Evolutionary conservation across 2,888 invertebrate genomes (phyloP).

Genomic region (Trichacis sp.): DNA sequence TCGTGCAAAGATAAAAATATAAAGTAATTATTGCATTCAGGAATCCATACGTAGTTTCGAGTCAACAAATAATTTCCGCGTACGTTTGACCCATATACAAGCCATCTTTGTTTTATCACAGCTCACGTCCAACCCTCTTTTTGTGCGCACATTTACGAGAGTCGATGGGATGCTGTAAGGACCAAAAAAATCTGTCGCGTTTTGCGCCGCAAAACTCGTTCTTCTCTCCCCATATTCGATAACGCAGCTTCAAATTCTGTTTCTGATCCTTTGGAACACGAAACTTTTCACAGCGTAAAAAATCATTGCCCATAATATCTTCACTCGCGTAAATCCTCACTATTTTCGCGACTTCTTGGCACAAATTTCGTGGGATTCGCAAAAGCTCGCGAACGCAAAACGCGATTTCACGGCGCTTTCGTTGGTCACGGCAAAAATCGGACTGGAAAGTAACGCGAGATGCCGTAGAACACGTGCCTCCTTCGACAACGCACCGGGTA

Average conservation of each 20-base stretch:
- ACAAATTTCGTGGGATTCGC: too few relatives aligned
- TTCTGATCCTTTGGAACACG: too few relatives aligned
- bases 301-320: too few relatives aligned
- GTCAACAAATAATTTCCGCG: not conserved
- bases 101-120: constrained; percentile 40
- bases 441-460: constrained; percentile 15
- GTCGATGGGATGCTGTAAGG: not conserved
- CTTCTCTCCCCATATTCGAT: not conserved
- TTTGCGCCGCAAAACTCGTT: not conserved
- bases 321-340: too few relatives aligned
- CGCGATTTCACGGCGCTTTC: too few relatives aligned
- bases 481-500: constrained; percentile 34
- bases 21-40: not conserved
- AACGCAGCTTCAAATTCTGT: too few relatives aligned
- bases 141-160: constrained; percentile 20
- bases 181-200: constrained; percentile 2
- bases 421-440: too few relatives aligned
- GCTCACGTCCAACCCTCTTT: constrained; percentile 40
- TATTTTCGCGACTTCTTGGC: too few relatives aligned
- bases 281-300: too few relatives aligned
- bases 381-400: too few relatives aligned
- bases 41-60: not conserved
- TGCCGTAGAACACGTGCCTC: constrained; percentile 35
- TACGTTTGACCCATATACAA: constrained; percentile 40
- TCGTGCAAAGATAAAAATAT: not conserved